Base-by-base conservation (phyloP, 1,140 invertebrate species). In the Drosophila mayri region DNA sequence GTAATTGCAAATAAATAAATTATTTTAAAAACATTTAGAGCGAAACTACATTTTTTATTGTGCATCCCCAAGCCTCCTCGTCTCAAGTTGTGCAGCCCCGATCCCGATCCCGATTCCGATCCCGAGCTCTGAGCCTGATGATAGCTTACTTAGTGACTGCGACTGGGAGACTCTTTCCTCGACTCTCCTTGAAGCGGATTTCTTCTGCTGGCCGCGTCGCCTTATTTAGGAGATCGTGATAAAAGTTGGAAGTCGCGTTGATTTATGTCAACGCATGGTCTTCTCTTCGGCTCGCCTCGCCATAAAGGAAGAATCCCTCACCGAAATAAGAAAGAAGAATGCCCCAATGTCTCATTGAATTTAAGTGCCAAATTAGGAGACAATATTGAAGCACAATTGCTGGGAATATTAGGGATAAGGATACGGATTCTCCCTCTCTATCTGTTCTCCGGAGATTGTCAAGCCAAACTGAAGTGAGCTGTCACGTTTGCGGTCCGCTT, bases 151-250 rank as follows among this genome's bases (percentile, higher is more conserved):
- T 92, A 92, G 77, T 74, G 72, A 82, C 81, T 70, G 81, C 65
- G 52, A 72, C 71, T 62, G 77, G 73, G 68, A 28, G 54, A 41
- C 62, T 61, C 59, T 37, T 43, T 62, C 32, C n/a, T 32, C 22
- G 59, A 25, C 47, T 35, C 43, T 88, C 85, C 84, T 85, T 70
- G 85, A 90, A 87, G 85, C 81, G 85, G 81, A 87, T 90, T 88
- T 85, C 77, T 71, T 81, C 77, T 71, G 83, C 73, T 28, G 63
- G 75, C 73, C 64, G 84, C 83, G 64, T 88, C 85, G 85, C 87
- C 91, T 92, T 92, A 92, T 92, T 92, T 92, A 92, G 80, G 85
- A 92, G 91, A 92, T 92, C 91, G 91, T 92, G 91, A 92, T 92
- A 92, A 92, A 91, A 92, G 76, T 92, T 91, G 85, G 91, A 92